Evolutionary conservation across 2,797 vertebrate species (phyloP).

Genomic region (Bovichtus diacanthus): DNA sequence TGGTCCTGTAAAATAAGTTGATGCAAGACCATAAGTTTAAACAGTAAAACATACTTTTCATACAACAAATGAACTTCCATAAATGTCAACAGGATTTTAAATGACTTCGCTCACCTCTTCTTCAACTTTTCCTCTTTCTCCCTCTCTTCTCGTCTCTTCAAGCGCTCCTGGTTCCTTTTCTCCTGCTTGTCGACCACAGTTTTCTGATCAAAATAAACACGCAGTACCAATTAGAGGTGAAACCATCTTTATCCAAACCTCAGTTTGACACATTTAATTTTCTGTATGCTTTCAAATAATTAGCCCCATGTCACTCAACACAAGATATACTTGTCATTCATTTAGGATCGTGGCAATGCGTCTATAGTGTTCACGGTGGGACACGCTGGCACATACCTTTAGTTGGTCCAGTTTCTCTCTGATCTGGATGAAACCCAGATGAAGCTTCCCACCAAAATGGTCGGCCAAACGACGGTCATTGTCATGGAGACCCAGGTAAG

Average conservation of each 20-base stretch:
- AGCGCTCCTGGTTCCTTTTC: constrained; percentile 94
- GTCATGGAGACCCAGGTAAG: constrained; percentile 98
- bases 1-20: constrained; percentile 84
- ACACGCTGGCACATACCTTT: constrained; percentile 82
- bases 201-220: constrained; percentile 84
- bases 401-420: constrained; percentile 97
- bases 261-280: not conserved
- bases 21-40: not conserved
- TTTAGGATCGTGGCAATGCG: not conserved
- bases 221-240: not conserved
- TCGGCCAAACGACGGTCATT: constrained; percentile 97
- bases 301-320: not conserved
- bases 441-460: constrained; percentile 98
- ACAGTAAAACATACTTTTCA: not conserved
- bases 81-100: not conserved
- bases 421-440: constrained; percentile 99
- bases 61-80: not conserved
- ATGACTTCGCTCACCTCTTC: constrained; percentile 82
- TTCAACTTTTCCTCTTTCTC: constrained; percentile 93
- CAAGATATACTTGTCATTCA: not conserved
- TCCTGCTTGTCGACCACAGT: constrained; percentile 96
- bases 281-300: not conserved
- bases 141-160: constrained; percentile 94
- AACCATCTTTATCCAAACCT: not conserved
- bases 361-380: no score